These are phyloP conservation scores for Theristicus caerulescens DNA, from an alignment of 2,113 vertebrate species.

Conservation along the genomic window DNA sequence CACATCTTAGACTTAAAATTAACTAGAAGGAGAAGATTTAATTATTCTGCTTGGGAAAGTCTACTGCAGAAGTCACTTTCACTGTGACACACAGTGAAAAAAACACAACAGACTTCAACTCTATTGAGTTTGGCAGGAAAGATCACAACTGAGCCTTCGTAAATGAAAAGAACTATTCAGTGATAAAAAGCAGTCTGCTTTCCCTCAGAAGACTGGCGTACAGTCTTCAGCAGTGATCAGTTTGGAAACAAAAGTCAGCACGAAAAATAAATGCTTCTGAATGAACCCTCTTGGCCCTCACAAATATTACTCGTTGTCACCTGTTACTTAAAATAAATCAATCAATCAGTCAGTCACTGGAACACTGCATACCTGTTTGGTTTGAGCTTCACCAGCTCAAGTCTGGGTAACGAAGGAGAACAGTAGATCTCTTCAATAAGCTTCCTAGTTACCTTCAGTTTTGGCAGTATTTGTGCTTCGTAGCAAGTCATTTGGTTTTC, in stretches of 20 bases:
- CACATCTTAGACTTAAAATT: not conserved
- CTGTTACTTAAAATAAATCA: not conserved
- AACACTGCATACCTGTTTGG: slow-evolving; percentile 80
- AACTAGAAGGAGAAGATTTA: not conserved
- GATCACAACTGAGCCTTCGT: not conserved
- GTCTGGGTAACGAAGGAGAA: slow-evolving; percentile 68
- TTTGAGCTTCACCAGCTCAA: slow-evolving; percentile 79
- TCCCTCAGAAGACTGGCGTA: not conserved
- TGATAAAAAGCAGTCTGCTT: not conserved
- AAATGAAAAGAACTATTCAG: not conserved
- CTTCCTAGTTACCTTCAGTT: slow-evolving; percentile 80
- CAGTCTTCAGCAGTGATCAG: not conserved
- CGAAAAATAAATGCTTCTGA: not conserved
- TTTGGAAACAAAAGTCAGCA: not conserved
- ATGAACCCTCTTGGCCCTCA: not conserved
- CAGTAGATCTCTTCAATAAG: slow-evolving; percentile 84
- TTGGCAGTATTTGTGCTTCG: slow-evolving; percentile 78
- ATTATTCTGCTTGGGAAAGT: not conserved
- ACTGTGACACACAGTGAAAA: not conserved
- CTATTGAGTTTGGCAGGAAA: not conserved
- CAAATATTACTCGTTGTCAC: not conserved
- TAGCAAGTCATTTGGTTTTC: slow-evolving; percentile 80
- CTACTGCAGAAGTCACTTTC: not conserved
- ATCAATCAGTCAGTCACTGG: not conserved
- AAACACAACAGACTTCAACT: not conserved